Evolutionary conservation across 2,113 vertebrate genomes (phyloP).

Genomic region (Natator depressus): DNA sequence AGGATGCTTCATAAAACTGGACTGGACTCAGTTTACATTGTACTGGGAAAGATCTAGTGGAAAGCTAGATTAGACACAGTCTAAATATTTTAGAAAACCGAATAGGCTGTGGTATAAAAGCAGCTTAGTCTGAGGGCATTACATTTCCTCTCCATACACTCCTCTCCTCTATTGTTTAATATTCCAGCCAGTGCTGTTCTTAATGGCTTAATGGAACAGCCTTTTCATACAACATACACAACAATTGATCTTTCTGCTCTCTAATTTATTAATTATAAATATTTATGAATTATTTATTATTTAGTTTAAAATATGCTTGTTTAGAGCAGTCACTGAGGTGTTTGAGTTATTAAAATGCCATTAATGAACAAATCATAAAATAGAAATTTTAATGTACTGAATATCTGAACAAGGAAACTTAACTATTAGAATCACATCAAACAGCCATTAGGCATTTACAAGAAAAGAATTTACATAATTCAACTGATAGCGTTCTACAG

Average conservation of each 20-base stretch:
- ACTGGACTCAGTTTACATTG: background rate
- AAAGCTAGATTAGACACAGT: background rate
- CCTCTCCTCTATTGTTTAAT: conserved; percentile 17
- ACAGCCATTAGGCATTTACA: conserved; percentile 34
- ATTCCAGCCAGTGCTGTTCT: background rate
- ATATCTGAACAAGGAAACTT: conserved; percentile 42
- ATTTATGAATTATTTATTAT: conserved; percentile 70
- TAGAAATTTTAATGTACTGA: conserved; percentile 59
- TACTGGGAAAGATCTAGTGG: background rate
- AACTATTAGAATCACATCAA: conserved; percentile 60
- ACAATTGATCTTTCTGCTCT: conserved; percentile 62
- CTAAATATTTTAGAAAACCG: background rate
- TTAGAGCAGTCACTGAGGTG: conserved; percentile 68
- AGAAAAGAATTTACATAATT: conserved; percentile 33
- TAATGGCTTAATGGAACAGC: conserved; percentile 54
- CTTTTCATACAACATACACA: conserved; percentile 47
- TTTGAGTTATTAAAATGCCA: conserved; percentile 63
- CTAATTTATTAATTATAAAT: conserved; percentile 73
- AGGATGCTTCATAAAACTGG: background rate
- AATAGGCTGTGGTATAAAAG: background rate
- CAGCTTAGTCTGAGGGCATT: background rate
- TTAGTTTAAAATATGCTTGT: conserved; percentile 57
- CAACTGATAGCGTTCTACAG: background rate
- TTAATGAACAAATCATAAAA: conserved; percentile 68
- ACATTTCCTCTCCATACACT: background rate